Evolutionary conservation across 2,888 invertebrate genomes (phyloP).

Genomic region (Branchinecta sandiegonensis): DNA sequence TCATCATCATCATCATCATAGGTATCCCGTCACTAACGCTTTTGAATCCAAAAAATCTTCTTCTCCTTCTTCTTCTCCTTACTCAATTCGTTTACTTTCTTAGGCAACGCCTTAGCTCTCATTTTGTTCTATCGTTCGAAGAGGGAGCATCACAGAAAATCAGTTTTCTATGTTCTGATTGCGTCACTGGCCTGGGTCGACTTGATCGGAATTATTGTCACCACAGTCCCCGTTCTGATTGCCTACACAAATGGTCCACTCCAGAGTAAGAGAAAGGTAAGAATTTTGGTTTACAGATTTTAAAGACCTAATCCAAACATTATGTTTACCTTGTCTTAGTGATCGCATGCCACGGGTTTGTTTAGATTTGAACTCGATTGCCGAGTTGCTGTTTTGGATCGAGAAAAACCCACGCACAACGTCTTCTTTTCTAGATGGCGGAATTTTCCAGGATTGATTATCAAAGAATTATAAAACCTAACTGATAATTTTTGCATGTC

Average conservation of each 20-base stretch:
- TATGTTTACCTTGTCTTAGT: no score
- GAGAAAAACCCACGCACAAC: no score
- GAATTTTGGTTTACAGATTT: background rate
- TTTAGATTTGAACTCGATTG: no score
- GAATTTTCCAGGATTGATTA: no score
- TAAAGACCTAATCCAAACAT: no score
- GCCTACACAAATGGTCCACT: conserved; percentile 30
- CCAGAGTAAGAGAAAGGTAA: background rate
- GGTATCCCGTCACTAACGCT: conserved; percentile 27
- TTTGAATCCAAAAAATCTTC: conserved; percentile 30
- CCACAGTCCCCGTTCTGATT: conserved; percentile 30
- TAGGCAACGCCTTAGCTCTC: conserved; percentile 34
- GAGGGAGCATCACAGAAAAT: conserved; percentile 30
- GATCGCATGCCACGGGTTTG: no score
- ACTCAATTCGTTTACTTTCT: conserved; percentile 21
- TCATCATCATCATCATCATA: no score
- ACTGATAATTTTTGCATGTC: no score
- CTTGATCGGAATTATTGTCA: conserved; percentile 33
- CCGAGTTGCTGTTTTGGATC: no score
- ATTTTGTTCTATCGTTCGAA: conserved; percentile 30
- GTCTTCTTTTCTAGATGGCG: no score
- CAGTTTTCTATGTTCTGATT: conserved; percentile 34
- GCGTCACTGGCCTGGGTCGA: conserved; percentile 34
- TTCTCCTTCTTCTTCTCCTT: conserved; percentile 27
- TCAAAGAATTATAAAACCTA: no score